Conservation (phyloP, 2,888 invertebrate genomes). For the Synanthedon myopaeformis region DNA sequence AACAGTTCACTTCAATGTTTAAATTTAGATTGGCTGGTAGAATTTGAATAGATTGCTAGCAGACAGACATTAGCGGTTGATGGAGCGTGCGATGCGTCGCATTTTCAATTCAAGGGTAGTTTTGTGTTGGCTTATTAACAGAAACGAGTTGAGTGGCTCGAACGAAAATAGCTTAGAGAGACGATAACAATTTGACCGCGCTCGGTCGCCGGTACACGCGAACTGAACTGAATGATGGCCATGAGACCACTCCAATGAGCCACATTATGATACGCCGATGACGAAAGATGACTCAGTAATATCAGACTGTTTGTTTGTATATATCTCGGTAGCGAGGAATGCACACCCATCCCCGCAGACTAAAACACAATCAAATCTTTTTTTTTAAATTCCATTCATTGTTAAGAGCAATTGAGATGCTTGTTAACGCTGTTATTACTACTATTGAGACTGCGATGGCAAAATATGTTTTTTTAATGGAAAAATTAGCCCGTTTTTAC, state of each 20-base stretch:
- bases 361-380: constrained; percentile 9
- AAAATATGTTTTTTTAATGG: too few species aligned
- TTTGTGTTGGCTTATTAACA: constrained; percentile 28
- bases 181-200: constrained; percentile 36
- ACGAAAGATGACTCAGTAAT: constrained; percentile 58
- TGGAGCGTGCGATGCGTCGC: constrained; percentile 10
- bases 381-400: not conserved
- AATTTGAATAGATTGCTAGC: not conserved
- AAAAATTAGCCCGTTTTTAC: too few species aligned
- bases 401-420: too few species aligned
- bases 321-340: constrained; percentile 18
- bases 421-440: too few species aligned
- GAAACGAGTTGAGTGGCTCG: constrained; percentile 22
- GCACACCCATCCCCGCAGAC: constrained; percentile 19
- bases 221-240: constrained; percentile 34
- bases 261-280: constrained; percentile 19
- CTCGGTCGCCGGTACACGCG: constrained; percentile 50
- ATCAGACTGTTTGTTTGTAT: constrained; percentile 25
- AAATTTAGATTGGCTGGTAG: constrained; percentile 14
- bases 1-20: constrained; percentile 26
- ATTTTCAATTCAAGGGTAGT: constrained; percentile 26
- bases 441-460: too few species aligned
- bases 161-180: constrained; percentile 37
- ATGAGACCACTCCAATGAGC: constrained; percentile 16
- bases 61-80: not conserved